Evolutionary conservation across 2,797 vertebrate genomes (phyloP).

Genomic region (Bradypodion ventrale): DNA sequence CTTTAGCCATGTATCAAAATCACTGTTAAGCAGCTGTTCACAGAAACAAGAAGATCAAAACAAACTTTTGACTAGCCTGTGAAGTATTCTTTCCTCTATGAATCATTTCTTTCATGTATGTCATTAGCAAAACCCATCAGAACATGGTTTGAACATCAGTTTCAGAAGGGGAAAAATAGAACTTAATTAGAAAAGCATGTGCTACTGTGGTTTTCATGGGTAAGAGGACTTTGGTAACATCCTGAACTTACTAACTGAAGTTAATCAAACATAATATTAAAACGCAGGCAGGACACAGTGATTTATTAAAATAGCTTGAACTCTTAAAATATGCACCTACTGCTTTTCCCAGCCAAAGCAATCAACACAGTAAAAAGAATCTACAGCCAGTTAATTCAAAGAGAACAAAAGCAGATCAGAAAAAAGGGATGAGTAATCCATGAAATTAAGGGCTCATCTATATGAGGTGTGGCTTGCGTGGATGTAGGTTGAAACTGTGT

Average conservation of each 20-base stretch:
- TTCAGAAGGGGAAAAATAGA: neutral
- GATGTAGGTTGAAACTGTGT: neutral
- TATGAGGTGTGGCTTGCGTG: neutral
- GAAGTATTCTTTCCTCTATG: neutral
- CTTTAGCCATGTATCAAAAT: neutral
- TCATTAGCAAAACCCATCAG: neutral
- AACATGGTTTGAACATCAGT: neutral
- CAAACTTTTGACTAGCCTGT: neutral
- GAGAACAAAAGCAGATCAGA: too few relatives aligned
- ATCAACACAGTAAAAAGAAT: too few relatives aligned
- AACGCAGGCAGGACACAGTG: neutral
- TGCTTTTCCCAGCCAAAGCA: too few relatives aligned
- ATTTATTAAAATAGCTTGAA: neutral
- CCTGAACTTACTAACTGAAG: neutral
- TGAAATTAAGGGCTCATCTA: too few relatives aligned
- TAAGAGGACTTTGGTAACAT: neutral
- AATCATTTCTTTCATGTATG: neutral
- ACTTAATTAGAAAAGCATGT: too few relatives aligned
- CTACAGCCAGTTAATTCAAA: too few relatives aligned
- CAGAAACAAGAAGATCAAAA: slow-evolving; percentile 3
- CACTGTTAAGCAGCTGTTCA: slow-evolving; percentile 5
- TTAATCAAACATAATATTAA: neutral
- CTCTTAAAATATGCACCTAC: too few relatives aligned
- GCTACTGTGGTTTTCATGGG: neutral
- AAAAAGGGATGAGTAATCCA: too few relatives aligned